phyloP scores from a whole-genome alignment of 2,888 invertebrate species.

The Orchesellides sinensis region DNA sequence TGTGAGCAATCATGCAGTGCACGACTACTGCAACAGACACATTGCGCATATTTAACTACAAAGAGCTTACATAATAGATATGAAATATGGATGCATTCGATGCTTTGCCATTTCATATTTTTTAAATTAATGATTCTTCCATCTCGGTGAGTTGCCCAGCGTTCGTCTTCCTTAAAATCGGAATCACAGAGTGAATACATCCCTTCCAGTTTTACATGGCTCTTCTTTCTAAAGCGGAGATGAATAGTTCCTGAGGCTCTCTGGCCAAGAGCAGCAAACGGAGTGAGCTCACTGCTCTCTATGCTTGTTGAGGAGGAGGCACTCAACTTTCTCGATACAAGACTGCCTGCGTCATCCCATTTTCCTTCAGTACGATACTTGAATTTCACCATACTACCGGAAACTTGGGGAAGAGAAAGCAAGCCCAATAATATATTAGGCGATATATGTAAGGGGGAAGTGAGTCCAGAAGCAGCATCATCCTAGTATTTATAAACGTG shows the following conservation, averaged over 20 bases:
- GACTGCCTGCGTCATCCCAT: background rate
- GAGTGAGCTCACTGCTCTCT: background rate
- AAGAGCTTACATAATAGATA: background rate
- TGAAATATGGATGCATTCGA: background rate
- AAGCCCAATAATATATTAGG: too few relatives aligned
- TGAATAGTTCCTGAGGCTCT: conserved; percentile 3
- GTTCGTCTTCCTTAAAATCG: too few relatives aligned
- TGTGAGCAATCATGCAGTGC: background rate
- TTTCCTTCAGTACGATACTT: background rate
- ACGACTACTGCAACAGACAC: background rate
- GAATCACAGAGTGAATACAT: too few relatives aligned
- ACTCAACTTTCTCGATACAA: background rate
- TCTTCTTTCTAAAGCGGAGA: background rate
- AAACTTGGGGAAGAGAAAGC: conserved; percentile 23
- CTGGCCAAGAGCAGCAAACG: background rate
- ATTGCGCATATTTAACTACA: background rate
- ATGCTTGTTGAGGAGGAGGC: background rate
- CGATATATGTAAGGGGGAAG: too few relatives aligned
- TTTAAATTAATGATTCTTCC: conserved; percentile 6
- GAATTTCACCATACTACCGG: background rate
- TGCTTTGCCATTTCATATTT: background rate
- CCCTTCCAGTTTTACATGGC: too few relatives aligned
- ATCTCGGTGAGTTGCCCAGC: background rate
- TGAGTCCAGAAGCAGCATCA: conserved; percentile 6
- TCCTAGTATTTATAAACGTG: conserved; percentile 47